phyloP scores from a whole-genome alignment of 1,140 invertebrate species.

The Mercenaria mercenaria region DNA sequence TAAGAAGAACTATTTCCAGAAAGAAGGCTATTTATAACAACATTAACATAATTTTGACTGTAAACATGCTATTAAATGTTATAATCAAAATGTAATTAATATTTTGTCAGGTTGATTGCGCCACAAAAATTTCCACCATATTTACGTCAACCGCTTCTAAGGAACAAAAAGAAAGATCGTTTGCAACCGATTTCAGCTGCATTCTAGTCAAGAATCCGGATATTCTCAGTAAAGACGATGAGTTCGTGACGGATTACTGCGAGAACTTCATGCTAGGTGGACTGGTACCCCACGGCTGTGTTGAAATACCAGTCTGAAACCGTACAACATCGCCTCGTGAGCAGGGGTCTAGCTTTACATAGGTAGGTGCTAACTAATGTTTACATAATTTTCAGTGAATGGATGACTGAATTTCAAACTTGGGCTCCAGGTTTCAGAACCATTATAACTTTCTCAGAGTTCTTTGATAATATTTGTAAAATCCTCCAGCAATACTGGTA shows the following conservation, averaged over 20 bases:
- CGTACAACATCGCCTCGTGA: neutral
- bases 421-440: no score
- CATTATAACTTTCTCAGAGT: neutral
- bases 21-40: no score
- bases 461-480: neutral
- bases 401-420: neutral
- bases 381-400: neutral
- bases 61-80: no score
- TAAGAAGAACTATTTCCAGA: no score
- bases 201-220: constrained; percentile 36
- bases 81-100: no score
- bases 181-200: constrained; percentile 54
- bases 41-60: no score
- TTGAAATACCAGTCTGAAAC: constrained; percentile 58
- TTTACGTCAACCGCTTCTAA: constrained; percentile 48
- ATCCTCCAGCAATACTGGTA: no score
- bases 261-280: constrained; percentile 63
- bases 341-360: neutral
- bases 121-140: constrained; percentile 62
- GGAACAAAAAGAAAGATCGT: constrained; percentile 53
- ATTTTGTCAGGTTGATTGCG: constrained; percentile 69
- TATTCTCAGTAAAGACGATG: constrained; percentile 43
- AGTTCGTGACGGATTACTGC: constrained; percentile 55
- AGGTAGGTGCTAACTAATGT: neutral
- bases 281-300: constrained; percentile 40